Conservation (phyloP, 2,797 vertebrate genomes). For the Scomberomorus guttatus region DNA sequence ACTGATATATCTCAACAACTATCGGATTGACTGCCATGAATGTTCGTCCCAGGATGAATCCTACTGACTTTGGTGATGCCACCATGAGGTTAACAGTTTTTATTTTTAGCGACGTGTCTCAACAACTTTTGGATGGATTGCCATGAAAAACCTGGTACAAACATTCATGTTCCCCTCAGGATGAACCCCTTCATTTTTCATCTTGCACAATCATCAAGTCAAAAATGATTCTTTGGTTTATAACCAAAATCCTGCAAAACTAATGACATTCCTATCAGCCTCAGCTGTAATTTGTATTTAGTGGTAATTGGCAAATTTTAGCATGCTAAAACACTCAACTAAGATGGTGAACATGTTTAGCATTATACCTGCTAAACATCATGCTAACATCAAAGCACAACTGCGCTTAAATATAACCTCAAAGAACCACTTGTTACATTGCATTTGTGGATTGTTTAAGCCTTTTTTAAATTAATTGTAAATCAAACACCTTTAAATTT, state of each 20-base stretch:
- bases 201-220: too few relatives aligned
- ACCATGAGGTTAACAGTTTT: too few relatives aligned
- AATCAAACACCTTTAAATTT: neutral
- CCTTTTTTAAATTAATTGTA: neutral
- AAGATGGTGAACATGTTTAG: neutral
- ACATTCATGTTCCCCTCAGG: neutral
- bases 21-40: neutral
- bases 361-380: neutral
- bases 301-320: too few relatives aligned
- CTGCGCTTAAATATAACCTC: neutral
- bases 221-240: too few relatives aligned
- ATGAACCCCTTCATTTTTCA: too few relatives aligned
- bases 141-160: neutral
- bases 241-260: too few relatives aligned
- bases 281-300: too few relatives aligned
- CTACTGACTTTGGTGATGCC: neutral
- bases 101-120: too few relatives aligned
- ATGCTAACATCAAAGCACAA: neutral
- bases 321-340: neutral
- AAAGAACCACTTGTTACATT: neutral
- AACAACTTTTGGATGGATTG: neutral
- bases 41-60: neutral
- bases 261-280: too few relatives aligned
- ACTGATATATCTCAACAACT: neutral
- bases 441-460: neutral